Evolutionary conservation across 2,888 invertebrate genomes (phyloP), one percentile per base, ranked within the genome.

Genomic region (Leptogaster cylindrica): DNA sequence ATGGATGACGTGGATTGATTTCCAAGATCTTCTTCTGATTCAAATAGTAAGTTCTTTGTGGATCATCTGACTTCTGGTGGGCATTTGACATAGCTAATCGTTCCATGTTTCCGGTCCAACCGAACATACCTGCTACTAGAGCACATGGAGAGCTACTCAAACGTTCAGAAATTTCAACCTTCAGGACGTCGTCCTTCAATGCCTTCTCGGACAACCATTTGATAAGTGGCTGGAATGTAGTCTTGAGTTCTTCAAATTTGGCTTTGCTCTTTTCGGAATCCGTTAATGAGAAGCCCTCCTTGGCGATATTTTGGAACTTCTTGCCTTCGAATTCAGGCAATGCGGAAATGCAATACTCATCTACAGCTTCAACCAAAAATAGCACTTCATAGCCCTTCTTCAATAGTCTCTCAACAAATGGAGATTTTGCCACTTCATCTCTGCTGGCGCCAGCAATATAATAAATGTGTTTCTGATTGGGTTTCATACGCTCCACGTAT

Each of bases 101-200:
- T 84, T 98, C 98, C 98, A 99, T 98, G 82, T 98, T 98, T 75
- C 97, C 98, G 74, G 97, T 97, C 97, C 97, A 98, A 73, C 97
- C 97, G 83, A 95, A 98, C 84, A 93, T 90, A 69, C 93, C 92
- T 72, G 98, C 98, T 51, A 97, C 95, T 61, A 99, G 85, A 61
- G 97, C 98, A 81, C 96, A 97, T 0, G 98, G 98, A 5, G 97
- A 97, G 76, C 89, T 90, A 69, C 90, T 88, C 67, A 98, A 84
- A 67, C 97, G 87, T 74, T 96, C 93, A 2, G 97, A 97, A 20
- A 97, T 84, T 63, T 86, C 84, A 1, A 92, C 93, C 80, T 93
- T 95, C 68, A 87, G 83, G 73, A 93, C 87, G 78, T 87, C 85
- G 69, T 92, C 90, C 79, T 90, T 90, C 10, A 97, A 84, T 25